These are phyloP conservation scores for Pelosia muscerda DNA, from an alignment of 2,888 invertebrate genomes.

Conservation along the genomic window DNA sequence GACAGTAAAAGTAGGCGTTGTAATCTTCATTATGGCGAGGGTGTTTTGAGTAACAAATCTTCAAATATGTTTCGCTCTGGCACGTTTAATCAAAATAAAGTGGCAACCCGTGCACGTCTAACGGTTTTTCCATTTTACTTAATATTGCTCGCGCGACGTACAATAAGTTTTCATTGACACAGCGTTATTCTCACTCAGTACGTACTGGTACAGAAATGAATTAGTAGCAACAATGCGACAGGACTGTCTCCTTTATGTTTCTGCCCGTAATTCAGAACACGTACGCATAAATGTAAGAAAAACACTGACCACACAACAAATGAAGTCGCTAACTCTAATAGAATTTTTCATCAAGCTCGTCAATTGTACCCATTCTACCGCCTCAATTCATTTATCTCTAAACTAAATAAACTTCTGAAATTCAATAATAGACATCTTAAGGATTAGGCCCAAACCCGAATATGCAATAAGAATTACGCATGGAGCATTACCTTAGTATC, in stretches of 20 bases:
- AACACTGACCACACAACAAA: constrained; percentile 46
- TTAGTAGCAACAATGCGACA: constrained; percentile 45
- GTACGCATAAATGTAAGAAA: constrained; percentile 55
- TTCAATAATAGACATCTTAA: constrained; percentile 23
- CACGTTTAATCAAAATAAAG: constrained; percentile 50
- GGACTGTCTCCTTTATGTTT: constrained; percentile 70
- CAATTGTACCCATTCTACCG: constrained; percentile 40
- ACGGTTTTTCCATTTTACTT: constrained; percentile 45
- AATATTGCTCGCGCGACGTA: constrained; percentile 35
- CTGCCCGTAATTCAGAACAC: constrained; percentile 64
- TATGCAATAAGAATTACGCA: constrained; percentile 17
- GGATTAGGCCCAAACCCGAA: constrained; percentile 11
- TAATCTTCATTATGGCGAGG: constrained; percentile 37
- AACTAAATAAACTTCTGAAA: constrained; percentile 27
- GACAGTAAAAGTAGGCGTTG: constrained; percentile 20
- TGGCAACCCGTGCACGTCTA: constrained; percentile 35
- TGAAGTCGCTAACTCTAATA: constrained; percentile 47
- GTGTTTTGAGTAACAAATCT: constrained; percentile 34
- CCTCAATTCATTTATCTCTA: constrained; percentile 40
- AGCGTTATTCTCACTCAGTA: constrained; percentile 14
- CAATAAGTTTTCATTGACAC: constrained; percentile 35
- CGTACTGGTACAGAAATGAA: constrained; percentile 28
- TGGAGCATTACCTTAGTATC: constrained; percentile 16
- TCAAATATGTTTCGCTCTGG: constrained; percentile 35
- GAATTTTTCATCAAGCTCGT: constrained; percentile 50